Conservation (phyloP, 2,888 invertebrate species). For the Dimorphilus gyrociliatus region DNA sequence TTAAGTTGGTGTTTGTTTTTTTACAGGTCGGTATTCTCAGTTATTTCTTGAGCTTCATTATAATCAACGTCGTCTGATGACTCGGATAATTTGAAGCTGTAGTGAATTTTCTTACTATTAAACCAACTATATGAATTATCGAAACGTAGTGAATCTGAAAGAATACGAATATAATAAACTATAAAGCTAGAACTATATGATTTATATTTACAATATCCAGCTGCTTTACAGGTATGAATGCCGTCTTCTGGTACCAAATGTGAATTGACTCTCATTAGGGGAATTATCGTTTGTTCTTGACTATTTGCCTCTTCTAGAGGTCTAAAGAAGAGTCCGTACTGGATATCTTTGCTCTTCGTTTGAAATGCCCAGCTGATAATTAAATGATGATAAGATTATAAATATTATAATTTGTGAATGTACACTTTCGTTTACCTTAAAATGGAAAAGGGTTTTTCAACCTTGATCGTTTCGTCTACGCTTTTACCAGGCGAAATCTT, state of each 20-base stretch:
- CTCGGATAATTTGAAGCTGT: conserved; percentile 8
- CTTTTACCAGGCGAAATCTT: too few species aligned
- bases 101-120: conserved; percentile 8
- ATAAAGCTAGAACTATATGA: too few species aligned
- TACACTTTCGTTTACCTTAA: too few species aligned
- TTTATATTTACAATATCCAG: conserved; percentile 58
- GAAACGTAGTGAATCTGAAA: conserved; percentile 9
- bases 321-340: conserved; percentile 54
- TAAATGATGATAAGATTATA: too few species aligned
- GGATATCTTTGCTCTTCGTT: conserved; percentile 69
- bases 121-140: conserved; percentile 11
- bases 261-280: conserved; percentile 54
- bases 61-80: too few species aligned
- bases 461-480: too few species aligned
- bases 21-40: too few species aligned
- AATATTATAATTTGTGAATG: too few species aligned
- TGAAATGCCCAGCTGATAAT: conserved; percentile 66
- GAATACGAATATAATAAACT: too few species aligned
- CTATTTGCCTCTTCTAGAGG: conserved; percentile 10
- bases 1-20: too few species aligned
- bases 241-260: conserved; percentile 66
- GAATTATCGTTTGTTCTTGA: conserved; percentile 47
- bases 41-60: too few species aligned
- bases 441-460: too few species aligned
- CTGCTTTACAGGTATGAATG: conserved; percentile 53